phyloP scores from a whole-genome alignment of 2,888 invertebrate genomes.

The Alloplasta piceator region DNA sequence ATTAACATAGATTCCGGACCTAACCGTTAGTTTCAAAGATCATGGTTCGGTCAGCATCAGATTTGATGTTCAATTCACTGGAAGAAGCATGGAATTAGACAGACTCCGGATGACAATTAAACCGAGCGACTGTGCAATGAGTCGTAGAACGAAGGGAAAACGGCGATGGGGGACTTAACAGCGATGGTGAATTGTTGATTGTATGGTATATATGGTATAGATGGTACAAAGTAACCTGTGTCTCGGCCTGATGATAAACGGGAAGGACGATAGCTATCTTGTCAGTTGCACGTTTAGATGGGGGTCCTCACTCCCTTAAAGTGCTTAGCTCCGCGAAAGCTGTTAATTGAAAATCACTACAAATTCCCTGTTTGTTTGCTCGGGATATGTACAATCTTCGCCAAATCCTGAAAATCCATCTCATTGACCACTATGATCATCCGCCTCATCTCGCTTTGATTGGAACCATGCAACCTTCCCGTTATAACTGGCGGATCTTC shows the following conservation, averaged over 20 bases:
- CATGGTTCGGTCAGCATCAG: slow-evolving; percentile 13
- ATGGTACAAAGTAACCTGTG: slow-evolving; percentile 34
- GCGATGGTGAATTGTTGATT: too few relatives aligned
- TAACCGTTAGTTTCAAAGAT: slow-evolving; percentile 1
- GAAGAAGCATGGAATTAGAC: slow-evolving; percentile 59
- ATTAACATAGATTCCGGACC: slow-evolving; percentile 25
- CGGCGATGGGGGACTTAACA: not conserved
- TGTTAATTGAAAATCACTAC: slow-evolving; percentile 2
- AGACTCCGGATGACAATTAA: slow-evolving; percentile 56
- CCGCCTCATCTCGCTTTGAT: slow-evolving; percentile 79
- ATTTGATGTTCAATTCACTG: slow-evolving; percentile 40
- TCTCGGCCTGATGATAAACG: slow-evolving; percentile 29
- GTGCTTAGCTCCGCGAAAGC: slow-evolving; percentile 32
- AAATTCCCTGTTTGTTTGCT: slow-evolving; percentile 39
- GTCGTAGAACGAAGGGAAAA: slow-evolving; percentile 1
- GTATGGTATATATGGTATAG: not conserved
- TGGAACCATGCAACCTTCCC: slow-evolving; percentile 21
- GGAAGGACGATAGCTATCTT: slow-evolving; percentile 13
- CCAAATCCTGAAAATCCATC: slow-evolving; percentile 38
- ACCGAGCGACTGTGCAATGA: slow-evolving; percentile 71
- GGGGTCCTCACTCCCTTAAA: slow-evolving; percentile 17
- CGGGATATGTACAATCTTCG: slow-evolving; percentile 18
- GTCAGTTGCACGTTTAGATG: slow-evolving; percentile 37
- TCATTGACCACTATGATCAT: slow-evolving; percentile 66
- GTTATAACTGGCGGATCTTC: too few relatives aligned